phyloP scores from a whole-genome alignment of 2,888 invertebrate genomes.

The Teleiodes luculella region DNA sequence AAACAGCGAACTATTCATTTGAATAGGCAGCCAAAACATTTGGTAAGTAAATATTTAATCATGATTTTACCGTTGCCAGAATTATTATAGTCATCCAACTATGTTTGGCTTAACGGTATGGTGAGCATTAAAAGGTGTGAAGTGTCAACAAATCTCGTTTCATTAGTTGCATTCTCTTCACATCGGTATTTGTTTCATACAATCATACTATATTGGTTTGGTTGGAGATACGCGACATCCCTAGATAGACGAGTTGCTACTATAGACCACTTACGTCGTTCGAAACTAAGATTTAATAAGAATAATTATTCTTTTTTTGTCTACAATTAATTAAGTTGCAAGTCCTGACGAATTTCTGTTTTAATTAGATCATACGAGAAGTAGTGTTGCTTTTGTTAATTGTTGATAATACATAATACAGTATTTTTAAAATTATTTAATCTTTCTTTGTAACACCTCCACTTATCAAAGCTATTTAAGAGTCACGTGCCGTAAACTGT shows the following conservation, averaged over 20 bases:
- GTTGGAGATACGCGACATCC: background rate
- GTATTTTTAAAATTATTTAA: background rate
- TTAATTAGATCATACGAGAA: too few species aligned
- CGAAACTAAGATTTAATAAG: too few species aligned
- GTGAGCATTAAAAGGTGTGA: conserved; percentile 42
- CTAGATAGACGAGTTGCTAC: too few species aligned
- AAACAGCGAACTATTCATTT: background rate
- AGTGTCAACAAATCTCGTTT: conserved; percentile 49
- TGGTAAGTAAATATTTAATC: background rate
- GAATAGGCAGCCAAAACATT: background rate
- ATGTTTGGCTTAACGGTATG: conserved; percentile 51
- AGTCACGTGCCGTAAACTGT: too few species aligned
- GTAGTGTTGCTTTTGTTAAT: too few species aligned
- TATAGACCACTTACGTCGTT: too few species aligned
- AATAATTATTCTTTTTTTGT: too few species aligned
- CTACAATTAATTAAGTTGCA: too few species aligned
- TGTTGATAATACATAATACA: too few species aligned
- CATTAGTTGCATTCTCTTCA: background rate
- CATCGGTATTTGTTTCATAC: background rate
- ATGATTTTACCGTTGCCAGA: background rate
- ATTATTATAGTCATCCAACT: background rate
- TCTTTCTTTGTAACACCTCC: too few species aligned
- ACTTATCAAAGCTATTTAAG: too few species aligned
- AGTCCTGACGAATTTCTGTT: too few species aligned
- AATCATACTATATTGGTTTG: background rate